A percentile compares a stretch with the other conserved stretches of the same genome.
Conservation (phyloP, 2,888 invertebrate species). For the Trissolcus japonicus region DNA sequence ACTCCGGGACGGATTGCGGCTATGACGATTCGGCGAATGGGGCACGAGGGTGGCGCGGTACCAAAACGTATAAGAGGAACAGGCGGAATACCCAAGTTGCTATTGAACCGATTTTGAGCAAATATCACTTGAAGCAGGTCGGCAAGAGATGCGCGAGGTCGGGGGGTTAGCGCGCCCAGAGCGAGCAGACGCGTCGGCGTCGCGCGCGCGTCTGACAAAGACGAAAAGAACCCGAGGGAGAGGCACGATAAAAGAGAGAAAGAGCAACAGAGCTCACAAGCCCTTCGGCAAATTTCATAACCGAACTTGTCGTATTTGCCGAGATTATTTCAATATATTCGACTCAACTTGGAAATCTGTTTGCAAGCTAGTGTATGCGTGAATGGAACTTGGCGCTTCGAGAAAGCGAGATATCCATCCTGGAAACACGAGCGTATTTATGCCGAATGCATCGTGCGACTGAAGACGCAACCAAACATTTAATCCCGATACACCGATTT, state of each 20-base stretch:
- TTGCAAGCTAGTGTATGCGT: conserved; percentile 76
- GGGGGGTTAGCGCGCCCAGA: conserved; percentile 59
- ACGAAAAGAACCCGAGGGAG: conserved; percentile 57
- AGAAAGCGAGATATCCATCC: conserved; percentile 54
- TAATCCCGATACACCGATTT: conserved; percentile 58
- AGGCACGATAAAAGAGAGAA: conserved; percentile 52
- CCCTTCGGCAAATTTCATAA: conserved; percentile 77
- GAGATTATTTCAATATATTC: conserved; percentile 77
- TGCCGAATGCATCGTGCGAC: conserved; percentile 45
- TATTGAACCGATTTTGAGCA: conserved; percentile 77
- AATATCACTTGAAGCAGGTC: conserved; percentile 74
- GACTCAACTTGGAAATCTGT: conserved; percentile 76
- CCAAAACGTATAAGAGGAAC: conserved; percentile 74
- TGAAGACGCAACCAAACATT: conserved; percentile 55
- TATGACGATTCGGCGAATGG: conserved; percentile 59
- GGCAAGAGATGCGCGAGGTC: conserved; percentile 61
- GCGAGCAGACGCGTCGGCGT: conserved; percentile 44
- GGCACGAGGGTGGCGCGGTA: conserved; percentile 52
- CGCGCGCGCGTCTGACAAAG: conserved; percentile 56
- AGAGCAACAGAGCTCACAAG: conserved; percentile 71
- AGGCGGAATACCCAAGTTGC: conserved; percentile 75
- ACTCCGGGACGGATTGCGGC: conserved; percentile 59
- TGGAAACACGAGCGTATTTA: conserved; percentile 54
- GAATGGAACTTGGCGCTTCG: conserved; percentile 73
- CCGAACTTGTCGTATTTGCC: conserved; percentile 77